Conservation (phyloP, 2,113 vertebrate species). For the Chaenocephalus aceratus region DNA sequence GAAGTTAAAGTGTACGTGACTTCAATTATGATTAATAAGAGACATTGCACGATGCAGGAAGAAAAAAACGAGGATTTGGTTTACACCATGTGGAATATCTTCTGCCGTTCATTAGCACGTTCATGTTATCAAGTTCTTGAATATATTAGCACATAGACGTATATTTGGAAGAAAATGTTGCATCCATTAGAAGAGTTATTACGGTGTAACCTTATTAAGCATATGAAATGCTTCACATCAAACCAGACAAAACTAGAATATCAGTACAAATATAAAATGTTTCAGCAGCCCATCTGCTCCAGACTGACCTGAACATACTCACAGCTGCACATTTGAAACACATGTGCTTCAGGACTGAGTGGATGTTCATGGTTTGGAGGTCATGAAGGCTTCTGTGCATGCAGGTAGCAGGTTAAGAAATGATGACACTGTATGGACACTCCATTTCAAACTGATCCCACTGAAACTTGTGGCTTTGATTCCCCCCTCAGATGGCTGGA, state of each 20-base stretch:
- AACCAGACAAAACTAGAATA: too few species aligned
- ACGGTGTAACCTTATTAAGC: not conserved
- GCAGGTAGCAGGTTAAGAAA: slow-evolving; percentile 82
- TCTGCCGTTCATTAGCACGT: not conserved
- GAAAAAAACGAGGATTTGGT: too few species aligned
- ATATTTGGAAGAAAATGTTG: not conserved
- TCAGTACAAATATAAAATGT: not conserved
- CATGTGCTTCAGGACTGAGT: not conserved
- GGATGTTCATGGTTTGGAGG: slow-evolving; percentile 51
- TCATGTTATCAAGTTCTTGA: not conserved
- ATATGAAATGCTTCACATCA: not conserved
- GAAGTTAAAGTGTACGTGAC: too few species aligned
- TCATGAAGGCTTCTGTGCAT: slow-evolving; percentile 55
- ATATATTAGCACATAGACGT: not conserved
- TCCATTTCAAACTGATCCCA: slow-evolving; percentile 91
- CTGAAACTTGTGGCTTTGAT: slow-evolving; percentile 92
- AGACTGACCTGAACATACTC: not conserved
- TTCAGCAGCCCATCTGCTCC: not conserved
- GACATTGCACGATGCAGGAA: too few species aligned
- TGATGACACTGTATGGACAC: slow-evolving; percentile 84
- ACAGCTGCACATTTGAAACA: not conserved
- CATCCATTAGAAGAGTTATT: not conserved
- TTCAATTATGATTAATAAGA: too few species aligned
- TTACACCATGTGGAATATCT: not conserved
- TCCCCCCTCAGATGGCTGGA: slow-evolving; percentile 92